phyloP scores from a whole-genome alignment of 37 sponge, comb jelly and placozoan genomes.

The Bolinopsis microptera region DNA sequence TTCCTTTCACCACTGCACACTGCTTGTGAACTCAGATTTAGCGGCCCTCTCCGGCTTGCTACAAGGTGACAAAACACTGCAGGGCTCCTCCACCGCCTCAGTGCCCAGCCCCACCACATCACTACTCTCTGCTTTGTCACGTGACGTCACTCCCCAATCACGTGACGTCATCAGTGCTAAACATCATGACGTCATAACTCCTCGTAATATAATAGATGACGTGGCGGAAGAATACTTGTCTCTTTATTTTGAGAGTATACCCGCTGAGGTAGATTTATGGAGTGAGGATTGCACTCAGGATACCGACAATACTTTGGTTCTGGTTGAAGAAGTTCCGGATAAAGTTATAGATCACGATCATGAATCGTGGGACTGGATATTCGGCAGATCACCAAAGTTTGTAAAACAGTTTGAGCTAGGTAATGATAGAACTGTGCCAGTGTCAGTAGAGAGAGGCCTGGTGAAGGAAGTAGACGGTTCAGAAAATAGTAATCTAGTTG shows the following conservation, averaged over 20 bases:
- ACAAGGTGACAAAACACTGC: not conserved
- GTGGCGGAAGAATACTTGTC: slow-evolving; percentile 18
- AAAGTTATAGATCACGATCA: not conserved
- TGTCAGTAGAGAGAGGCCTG: slow-evolving; percentile 12
- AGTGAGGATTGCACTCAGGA: slow-evolving; percentile 18
- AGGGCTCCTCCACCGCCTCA: not conserved
- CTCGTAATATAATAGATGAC: not conserved
- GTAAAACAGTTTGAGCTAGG: not conserved
- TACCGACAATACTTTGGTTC: not conserved
- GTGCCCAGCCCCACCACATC: slow-evolving; percentile 26
- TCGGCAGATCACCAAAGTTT: slow-evolving; percentile 49
- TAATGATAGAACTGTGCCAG: not conserved
- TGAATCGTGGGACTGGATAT: slow-evolving; percentile 32
- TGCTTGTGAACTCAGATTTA: slow-evolving; percentile 22
- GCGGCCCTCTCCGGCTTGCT: not conserved
- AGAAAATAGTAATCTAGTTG: not conserved
- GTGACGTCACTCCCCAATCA: not conserved
- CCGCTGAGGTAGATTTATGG: not conserved
- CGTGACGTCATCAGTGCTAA: not conserved
- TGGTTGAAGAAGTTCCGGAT: not conserved
- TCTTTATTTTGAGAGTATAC: not conserved
- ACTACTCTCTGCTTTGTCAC: not conserved
- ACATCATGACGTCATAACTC: not conserved
- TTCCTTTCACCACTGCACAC: slow-evolving; percentile 52
- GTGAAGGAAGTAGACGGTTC: not conserved